Base-by-base conservation (phyloP, 2,113 vertebrate genomes). In the Melanocharis versteri region DNA sequence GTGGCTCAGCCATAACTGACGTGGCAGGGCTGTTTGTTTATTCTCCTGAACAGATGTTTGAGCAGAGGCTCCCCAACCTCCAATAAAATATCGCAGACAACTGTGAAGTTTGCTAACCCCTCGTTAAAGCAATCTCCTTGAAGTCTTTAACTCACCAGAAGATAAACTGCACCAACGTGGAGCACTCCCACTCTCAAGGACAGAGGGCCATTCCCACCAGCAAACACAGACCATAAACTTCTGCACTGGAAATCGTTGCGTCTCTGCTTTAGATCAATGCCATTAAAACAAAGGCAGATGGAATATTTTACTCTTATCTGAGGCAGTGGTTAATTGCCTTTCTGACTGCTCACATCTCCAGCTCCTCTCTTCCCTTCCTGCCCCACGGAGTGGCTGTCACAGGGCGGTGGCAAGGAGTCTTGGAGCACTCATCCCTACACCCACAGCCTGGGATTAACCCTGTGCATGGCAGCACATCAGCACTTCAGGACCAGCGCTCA, bases 21-120 rank as follows among this genome's bases (percentile, higher is more conserved):
- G 24, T 95, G 95, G 94, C 91, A 84, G 79, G 73, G 51, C 48
- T 83, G 51, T 96, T 97, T 97, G 96, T 97, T 97, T 98, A 70
- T 86, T 53, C 94, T 78, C 57, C 86, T 6, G 40, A 94, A 60
- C 93, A 98, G 94, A 97, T 97, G 94, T 94, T 98, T 94, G 96
- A 97, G 80, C 24, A 80, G 58, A 84, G 56, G 21, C 92, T 94
- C 80, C 91, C 80, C 88, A 83, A 39, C 90, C 61, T 47, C 94
- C 92, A 92, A 77, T 97, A 90, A 97, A 96, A 95, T 75, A 82
- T 40, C 57, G 35, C 80, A 96, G 96, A 97, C 97, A 97, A 94
- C 92, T 97, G 97, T 96, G 95, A 97, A 94, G 95, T 97, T 97
- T 97, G 94, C 94, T 94, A 95, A 96, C 83, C 86, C 90, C 96